Evolutionary conservation across 2,888 invertebrate species (phyloP).

Genomic region (Apocheima hispidaria): DNA sequence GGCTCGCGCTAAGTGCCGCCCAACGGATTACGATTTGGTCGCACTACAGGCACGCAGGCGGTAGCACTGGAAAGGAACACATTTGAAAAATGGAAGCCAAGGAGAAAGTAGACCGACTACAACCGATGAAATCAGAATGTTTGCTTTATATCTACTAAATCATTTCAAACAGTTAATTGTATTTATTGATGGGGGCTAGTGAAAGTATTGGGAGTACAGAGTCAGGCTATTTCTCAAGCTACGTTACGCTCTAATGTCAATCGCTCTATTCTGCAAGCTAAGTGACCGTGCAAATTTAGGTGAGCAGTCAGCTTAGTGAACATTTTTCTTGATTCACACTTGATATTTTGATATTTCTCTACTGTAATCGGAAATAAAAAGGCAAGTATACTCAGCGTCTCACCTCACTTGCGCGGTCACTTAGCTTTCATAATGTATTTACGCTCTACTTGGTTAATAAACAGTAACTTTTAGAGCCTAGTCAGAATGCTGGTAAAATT

Average conservation of each 20-base stretch:
- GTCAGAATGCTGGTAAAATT: not conserved
- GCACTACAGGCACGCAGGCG: conserved; percentile 35
- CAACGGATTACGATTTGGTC: conserved; percentile 79
- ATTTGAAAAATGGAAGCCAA: not conserved
- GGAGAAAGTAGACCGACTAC: not conserved
- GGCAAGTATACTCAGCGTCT: no score
- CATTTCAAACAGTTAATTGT: not conserved
- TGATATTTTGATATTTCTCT: no score
- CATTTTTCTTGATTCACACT: no score
- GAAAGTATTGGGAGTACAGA: not conserved
- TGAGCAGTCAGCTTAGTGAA: no score
- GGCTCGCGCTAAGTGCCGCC: conserved; percentile 80
- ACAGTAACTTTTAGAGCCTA: not conserved
- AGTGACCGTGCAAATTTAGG: no score
- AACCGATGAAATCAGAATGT: not conserved
- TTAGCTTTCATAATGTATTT: no score
- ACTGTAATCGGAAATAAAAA: no score
- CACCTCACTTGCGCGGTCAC: no score
- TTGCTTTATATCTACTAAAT: not conserved
- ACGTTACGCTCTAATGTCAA: no score
- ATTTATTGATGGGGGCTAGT: not conserved
- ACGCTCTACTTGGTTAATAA: not conserved
- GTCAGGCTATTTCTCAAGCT: no score
- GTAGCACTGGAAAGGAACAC: conserved; percentile 13
- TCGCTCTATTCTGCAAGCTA: no score